Conservation (phyloP, 1,140 invertebrate genomes). For the Conus betulinus region DNA sequence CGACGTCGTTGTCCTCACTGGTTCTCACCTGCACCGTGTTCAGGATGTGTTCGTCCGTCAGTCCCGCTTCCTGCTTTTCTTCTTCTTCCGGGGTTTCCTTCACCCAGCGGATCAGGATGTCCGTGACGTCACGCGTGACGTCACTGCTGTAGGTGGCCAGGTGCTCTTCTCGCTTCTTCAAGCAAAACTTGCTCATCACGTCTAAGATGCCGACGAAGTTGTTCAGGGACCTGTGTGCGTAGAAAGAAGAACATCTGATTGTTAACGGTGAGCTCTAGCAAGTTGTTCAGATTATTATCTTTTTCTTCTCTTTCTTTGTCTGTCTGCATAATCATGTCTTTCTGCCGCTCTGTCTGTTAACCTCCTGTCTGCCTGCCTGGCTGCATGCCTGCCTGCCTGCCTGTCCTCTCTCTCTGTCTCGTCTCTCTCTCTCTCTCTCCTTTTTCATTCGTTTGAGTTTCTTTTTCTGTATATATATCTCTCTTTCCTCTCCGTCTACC, state of each 20-base stretch:
- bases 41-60: conserved; percentile 67
- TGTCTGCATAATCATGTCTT: no score
- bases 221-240: conserved; percentile 50
- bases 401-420: no score
- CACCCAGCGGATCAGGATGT: conserved; percentile 58
- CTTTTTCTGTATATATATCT: no score
- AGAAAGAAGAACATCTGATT: not conserved
- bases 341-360: no score
- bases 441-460: no score
- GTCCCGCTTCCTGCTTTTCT: conserved; percentile 56
- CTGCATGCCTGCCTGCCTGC: not conserved
- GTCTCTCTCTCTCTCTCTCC: no score
- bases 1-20: not conserved
- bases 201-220: conserved; percentile 61
- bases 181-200: conserved; percentile 62
- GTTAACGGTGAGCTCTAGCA: no score
- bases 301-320: no score
- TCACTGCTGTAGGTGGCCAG: conserved; percentile 57
- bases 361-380: not conserved
- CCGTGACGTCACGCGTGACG: conserved; percentile 61
- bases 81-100: conserved; percentile 56
- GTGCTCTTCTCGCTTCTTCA: conserved; percentile 62
- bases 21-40: conserved; percentile 53
- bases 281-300: no score
- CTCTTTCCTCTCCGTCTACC: no score